phyloP scores from a whole-genome alignment of 92 coral and sea anemone genomes.

The Parazoanthus atlanticus region DNA sequence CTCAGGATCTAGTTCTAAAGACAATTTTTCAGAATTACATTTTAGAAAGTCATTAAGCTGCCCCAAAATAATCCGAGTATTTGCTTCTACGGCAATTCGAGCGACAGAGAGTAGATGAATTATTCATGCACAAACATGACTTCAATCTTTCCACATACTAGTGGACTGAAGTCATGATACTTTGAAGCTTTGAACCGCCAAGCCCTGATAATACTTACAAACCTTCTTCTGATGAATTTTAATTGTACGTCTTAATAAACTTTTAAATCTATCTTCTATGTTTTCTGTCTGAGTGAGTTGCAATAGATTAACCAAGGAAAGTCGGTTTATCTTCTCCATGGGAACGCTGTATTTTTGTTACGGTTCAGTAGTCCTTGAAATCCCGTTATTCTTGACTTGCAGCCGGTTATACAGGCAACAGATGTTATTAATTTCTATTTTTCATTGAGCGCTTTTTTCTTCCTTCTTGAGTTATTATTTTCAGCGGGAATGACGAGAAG shows the following conservation, averaged over 20 bases:
- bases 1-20: slow-evolving; percentile 8
- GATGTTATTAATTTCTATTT: neutral
- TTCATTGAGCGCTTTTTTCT: neutral
- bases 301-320: neutral
- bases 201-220: neutral
- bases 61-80: neutral
- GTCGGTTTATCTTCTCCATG: slow-evolving; percentile 35
- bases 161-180: slow-evolving; percentile 63
- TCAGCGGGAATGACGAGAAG: neutral
- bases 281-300: neutral
- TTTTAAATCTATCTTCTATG: neutral
- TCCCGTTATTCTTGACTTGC: slow-evolving; percentile 24
- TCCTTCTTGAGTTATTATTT: neutral
- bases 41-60: neutral
- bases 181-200: slow-evolving; percentile 28
- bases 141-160: slow-evolving; percentile 70
- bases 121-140: slow-evolving; percentile 54
- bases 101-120: slow-evolving; percentile 33
- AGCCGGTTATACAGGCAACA: slow-evolving; percentile 40
- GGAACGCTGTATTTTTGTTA: neutral
- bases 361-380: slow-evolving; percentile 35
- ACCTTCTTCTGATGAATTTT: neutral
- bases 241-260: neutral
- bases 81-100: neutral
- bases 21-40: neutral